A percentile compares a stretch with the other conserved stretches of the same genome.
These are phyloP conservation scores for Euproctis similis DNA, from an alignment of 2,888 invertebrate species.

Conservation along the genomic window DNA sequence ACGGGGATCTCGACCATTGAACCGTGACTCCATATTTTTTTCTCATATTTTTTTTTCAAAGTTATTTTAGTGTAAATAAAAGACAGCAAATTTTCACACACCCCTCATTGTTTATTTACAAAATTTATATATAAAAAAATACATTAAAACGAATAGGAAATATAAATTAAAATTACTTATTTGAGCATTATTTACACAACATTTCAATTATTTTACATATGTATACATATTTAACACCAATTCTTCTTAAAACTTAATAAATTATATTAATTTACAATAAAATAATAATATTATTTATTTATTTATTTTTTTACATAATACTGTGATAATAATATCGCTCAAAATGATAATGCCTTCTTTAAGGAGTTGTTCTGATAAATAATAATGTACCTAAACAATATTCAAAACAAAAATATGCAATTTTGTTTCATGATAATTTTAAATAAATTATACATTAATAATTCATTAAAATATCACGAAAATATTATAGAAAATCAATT, in stretches of 20 bases:
- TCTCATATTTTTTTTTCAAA: too few relatives aligned
- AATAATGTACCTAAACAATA: too few relatives aligned
- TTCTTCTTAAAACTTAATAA: slow-evolving; percentile 4
- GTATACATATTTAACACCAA: slow-evolving; percentile 8
- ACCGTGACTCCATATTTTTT: too few relatives aligned
- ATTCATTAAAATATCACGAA: too few relatives aligned
- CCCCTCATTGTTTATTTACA: slow-evolving; percentile 57
- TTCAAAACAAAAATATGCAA: too few relatives aligned
- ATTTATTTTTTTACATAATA: slow-evolving; percentile 3
- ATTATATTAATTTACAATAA: slow-evolving; percentile 5
- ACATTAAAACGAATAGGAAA: slow-evolving; percentile 19
- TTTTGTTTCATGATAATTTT: too few relatives aligned
- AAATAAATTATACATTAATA: too few relatives aligned
- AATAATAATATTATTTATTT: slow-evolving; percentile 11
- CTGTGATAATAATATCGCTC: slow-evolving; percentile 4
- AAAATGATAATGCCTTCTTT: too few relatives aligned
- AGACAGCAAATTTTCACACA: slow-evolving; percentile 20
- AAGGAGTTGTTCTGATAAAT: too few relatives aligned
- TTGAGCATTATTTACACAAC: slow-evolving; percentile 41
- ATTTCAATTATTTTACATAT: slow-evolving; percentile 5
- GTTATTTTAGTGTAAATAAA: too few relatives aligned
- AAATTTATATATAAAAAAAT: slow-evolving; percentile 15
- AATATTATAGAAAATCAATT: too few relatives aligned
- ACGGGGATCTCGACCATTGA: too few relatives aligned
- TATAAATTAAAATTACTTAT: slow-evolving; percentile 30